Evolutionary conservation across 2,113 vertebrate genomes (phyloP).

Genomic region (Phoxinus phoxinus): DNA sequence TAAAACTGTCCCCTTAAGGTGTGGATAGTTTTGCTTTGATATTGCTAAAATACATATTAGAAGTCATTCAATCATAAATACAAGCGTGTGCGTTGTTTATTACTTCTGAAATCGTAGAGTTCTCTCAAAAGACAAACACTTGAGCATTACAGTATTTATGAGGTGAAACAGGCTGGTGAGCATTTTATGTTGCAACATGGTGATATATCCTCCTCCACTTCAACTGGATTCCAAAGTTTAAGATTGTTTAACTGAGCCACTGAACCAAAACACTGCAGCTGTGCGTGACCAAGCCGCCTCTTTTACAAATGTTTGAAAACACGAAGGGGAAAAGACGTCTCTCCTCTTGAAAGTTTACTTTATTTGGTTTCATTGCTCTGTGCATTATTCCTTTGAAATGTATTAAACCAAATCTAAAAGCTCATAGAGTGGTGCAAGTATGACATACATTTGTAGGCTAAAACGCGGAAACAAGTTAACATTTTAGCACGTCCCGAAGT

Average conservation of each 20-base stretch:
- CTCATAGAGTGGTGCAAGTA: not conserved
- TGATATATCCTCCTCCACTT: conserved; percentile 47
- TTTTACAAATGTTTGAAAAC: conserved; percentile 29
- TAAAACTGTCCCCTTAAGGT: conserved; percentile 35
- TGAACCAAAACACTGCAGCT: conserved; percentile 54
- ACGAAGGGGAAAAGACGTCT: conserved; percentile 9
- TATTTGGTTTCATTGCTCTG: conserved; percentile 5
- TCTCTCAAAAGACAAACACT: not conserved
- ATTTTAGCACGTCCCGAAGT: too few species aligned
- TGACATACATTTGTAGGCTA: too few species aligned
- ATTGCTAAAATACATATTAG: conserved; percentile 4
- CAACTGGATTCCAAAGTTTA: conserved; percentile 56
- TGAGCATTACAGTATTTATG: conserved; percentile 19
- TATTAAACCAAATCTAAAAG: not conserved
- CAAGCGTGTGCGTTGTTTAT: not conserved
- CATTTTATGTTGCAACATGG: conserved; percentile 34
- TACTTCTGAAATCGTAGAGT: not conserved
- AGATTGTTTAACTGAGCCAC: conserved; percentile 51
- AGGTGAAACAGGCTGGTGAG: conserved; percentile 20
- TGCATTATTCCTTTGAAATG: not conserved
- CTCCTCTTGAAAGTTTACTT: not conserved
- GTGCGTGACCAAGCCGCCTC: conserved; percentile 34
- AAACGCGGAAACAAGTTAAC: too few species aligned
- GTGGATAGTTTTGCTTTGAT: conserved; percentile 36
- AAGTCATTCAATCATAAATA: conserved; percentile 12